phyloP scores from a whole-genome alignment of 2,113 vertebrate species.

The Platysternon megacephalum region DNA sequence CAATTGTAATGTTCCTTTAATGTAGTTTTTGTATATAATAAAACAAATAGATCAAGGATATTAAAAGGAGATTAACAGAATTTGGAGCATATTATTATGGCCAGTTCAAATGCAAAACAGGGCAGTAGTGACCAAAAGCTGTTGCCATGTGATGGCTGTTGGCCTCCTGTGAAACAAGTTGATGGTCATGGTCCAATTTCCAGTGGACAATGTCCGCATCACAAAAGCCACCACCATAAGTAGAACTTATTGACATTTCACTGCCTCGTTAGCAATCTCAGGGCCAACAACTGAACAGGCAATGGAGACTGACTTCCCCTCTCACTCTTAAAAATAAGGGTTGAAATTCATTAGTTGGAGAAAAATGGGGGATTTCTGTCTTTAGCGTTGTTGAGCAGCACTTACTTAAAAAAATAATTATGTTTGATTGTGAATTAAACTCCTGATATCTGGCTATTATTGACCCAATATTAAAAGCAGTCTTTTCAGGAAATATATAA shows the following conservation, averaged over 20 bases:
- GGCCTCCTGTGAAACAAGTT: background rate
- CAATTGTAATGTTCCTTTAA: slow-evolving; percentile 25
- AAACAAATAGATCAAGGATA: background rate
- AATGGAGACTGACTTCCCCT: background rate
- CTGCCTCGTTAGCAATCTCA: background rate
- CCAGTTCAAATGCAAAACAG: background rate
- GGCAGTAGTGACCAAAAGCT: background rate
- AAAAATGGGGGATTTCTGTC: background rate
- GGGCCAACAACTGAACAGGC: background rate
- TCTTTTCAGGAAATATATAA: background rate
- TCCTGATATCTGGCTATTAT: background rate
- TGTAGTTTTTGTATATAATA: slow-evolving; percentile 5
- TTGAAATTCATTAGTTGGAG: background rate
- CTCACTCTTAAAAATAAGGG: background rate
- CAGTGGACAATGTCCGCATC: slow-evolving; percentile 13
- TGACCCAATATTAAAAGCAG: background rate
- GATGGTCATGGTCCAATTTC: background rate
- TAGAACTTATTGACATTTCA: slow-evolving; percentile 11
- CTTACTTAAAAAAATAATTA: background rate
- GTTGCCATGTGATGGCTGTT: background rate
- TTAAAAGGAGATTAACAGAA: slow-evolving; percentile 2
- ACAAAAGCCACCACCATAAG: slow-evolving; percentile 34
- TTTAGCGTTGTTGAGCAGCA: background rate
- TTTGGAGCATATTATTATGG: background rate
- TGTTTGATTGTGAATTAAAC: background rate